Percentiles rank a stretch among this genome's conserved stretches.
phyloP scores from a whole-genome alignment of 1,140 invertebrate genomes.

The Caenorhabditis brenneri region DNA sequence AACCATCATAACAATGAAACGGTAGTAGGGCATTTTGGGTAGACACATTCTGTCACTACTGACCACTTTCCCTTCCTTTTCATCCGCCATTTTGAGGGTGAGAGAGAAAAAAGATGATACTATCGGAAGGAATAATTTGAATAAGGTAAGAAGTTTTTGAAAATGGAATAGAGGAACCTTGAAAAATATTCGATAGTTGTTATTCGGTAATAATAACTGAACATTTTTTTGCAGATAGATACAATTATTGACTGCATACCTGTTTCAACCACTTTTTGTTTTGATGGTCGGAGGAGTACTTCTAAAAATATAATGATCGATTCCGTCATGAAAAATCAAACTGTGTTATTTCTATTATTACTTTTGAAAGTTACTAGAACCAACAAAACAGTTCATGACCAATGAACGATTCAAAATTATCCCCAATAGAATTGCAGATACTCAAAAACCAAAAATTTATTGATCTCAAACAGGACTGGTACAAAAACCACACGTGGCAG shows the following conservation, averaged over 20 bases:
- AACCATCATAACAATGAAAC: slow-evolving; percentile 33
- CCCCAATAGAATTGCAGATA: no score
- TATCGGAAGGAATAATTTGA: no score
- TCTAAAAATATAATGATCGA: no score
- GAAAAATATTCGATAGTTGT: background rate
- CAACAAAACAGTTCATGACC: no score
- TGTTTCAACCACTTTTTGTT: background rate
- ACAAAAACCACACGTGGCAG: background rate
- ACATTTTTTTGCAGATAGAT: background rate
- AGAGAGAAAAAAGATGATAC: background rate
- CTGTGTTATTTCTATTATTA: no score
- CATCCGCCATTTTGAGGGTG: background rate
- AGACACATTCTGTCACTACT: slow-evolving; percentile 32
- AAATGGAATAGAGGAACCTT: background rate
- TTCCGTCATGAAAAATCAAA: no score
- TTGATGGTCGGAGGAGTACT: background rate
- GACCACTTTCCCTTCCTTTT: background rate
- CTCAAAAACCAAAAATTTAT: background rate
- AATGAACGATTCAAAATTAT: no score
- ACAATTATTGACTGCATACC: background rate
- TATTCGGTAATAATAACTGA: background rate
- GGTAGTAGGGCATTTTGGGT: slow-evolving; percentile 8
- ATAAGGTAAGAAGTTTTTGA: background rate
- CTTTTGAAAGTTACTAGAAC: no score
- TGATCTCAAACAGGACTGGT: background rate